Base-by-base conservation (phyloP, 2,888 invertebrate genomes). In the Diarsia dahlii region DNA sequence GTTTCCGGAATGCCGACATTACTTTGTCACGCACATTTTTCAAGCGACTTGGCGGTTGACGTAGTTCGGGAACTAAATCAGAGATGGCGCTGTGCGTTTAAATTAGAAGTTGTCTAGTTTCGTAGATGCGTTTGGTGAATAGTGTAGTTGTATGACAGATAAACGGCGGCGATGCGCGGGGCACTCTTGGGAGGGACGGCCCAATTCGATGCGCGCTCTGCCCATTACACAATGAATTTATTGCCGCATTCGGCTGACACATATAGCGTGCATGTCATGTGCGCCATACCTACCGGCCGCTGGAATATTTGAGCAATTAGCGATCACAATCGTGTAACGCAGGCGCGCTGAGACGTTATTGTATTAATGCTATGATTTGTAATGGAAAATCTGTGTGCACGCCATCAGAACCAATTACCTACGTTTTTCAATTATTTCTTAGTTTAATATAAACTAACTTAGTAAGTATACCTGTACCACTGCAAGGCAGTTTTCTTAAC, bases 141-240 rank as follows among this genome's bases (percentile, higher is more conserved):
- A 88, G 90, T 92, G 82, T 85, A 87, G 90, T 90, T 88, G 88
- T 93, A 92, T 93, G 93, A 93, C 91, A 92, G 91, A 91, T 90
- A 86, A 86, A 81, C 56, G 85, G 83, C 91, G 84, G 34, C 75
- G 84, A 91, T 93, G 94, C 93, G 95, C 95, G 95, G 90, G 95
- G 96, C 96, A 93, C 95, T 93, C 88, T 92, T 86, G 95, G 95
- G 95, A 95, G 96, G 93, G 93, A 93, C 94, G 95, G 93, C 94
- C 96, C 93, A 95, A 95, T 95, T 96, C 93, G 91, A 92, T 93
- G 91, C 93, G 93, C 91, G 91, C 91, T 91, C 90, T 92, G 92
- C 91, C 94, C 93, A 94, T 95, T 95, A 95, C 94, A 95, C 95
- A 95, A 95, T 95, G 94, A 95, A 95, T 96, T 96, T 96, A 96